Evolutionary conservation across 2,113 vertebrate species (phyloP), one percentile per base, ranked within the genome.

Genomic region (Arvicanthis niloticus): DNA sequence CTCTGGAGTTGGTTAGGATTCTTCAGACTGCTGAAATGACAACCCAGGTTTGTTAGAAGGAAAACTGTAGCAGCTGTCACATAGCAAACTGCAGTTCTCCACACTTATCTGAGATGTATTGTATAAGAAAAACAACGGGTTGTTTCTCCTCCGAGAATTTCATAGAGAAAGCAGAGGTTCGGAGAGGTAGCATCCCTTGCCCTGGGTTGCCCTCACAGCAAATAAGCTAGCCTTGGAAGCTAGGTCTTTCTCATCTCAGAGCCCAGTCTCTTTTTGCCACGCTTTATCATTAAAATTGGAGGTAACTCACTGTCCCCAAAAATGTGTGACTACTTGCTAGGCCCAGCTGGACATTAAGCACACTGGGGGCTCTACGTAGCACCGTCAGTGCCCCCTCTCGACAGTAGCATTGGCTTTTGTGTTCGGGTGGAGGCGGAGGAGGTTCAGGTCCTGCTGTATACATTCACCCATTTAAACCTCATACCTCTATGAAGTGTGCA

Each of bases 401-500:
- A 19, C 62, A n/a, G 24, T 45, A 53, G 48, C 15, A 24, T 48
- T 68, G 78, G 37, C 26, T 17, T 75, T 26, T 26, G 34, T 45
- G 65, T 12, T 51, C 72, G 37, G 67, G 22, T 88, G 1, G 4
- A 53, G 22, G 48, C 48, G 19, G n/a, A 5, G 8, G 58, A 31
- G 53, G 42, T 34, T n/a, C 16, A 2, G 17, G 15, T 10, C 58
- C 89, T 4, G 3, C 37, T 42, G 0, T 8, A 3, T 2, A 1
- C 21, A 8, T 19, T 80, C 45, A 62, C 10, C 77, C 17, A 58
- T 13, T 51, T 70, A 67, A 75, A 26, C 40, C 58, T 86, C 82
- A 40, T 2, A 22, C 7, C 21, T 53, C 78, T 85, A 3, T 15
- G 13, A 70, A 34, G 40, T 29, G 21, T 24, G 10, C 53, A 62